These are phyloP conservation scores for Pandemis heparana DNA, from an alignment of 2,888 invertebrate genomes.

Conservation along the genomic window DNA sequence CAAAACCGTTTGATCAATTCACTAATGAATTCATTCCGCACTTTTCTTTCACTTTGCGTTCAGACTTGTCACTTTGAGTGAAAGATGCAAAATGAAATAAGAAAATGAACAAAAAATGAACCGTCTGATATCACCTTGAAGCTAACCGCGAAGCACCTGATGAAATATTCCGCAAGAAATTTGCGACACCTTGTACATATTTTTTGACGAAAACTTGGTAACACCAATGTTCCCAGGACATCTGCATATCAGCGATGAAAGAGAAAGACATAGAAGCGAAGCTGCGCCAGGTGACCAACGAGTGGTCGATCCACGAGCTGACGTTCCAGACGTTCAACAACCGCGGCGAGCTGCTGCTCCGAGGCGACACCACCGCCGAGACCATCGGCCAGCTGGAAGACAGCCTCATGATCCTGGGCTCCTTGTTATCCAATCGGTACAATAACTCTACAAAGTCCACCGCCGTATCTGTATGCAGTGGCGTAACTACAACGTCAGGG, in stretches of 20 bases:
- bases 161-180: too few relatives aligned
- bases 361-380: constrained; percentile 98
- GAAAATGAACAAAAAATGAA: too few relatives aligned
- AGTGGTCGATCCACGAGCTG: constrained; percentile 97
- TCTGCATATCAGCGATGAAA: constrained; percentile 99
- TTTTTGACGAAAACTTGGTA: neutral
- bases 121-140: too few relatives aligned
- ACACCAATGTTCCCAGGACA: constrained; percentile 86
- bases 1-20: too few relatives aligned
- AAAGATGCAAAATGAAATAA: too few relatives aligned
- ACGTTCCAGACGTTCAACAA: constrained; percentile 98
- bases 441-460: constrained; percentile 2
- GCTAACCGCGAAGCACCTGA: too few relatives aligned
- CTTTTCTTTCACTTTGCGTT: too few relatives aligned
- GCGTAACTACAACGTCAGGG: too few relatives aligned
- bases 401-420: constrained; percentile 98
- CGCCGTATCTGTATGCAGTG: too few relatives aligned
- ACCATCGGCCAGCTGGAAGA: constrained; percentile 98
- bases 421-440: constrained; percentile 95
- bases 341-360: constrained; percentile 94
- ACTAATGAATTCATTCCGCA: too few relatives aligned
- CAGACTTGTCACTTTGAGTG: too few relatives aligned
- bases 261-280: constrained; percentile 99
- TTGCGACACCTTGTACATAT: too few relatives aligned
- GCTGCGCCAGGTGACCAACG: constrained; percentile 96